Evolutionary conservation across 2,113 vertebrate genomes (phyloP).

Genomic region (Ochotona princeps): DNA sequence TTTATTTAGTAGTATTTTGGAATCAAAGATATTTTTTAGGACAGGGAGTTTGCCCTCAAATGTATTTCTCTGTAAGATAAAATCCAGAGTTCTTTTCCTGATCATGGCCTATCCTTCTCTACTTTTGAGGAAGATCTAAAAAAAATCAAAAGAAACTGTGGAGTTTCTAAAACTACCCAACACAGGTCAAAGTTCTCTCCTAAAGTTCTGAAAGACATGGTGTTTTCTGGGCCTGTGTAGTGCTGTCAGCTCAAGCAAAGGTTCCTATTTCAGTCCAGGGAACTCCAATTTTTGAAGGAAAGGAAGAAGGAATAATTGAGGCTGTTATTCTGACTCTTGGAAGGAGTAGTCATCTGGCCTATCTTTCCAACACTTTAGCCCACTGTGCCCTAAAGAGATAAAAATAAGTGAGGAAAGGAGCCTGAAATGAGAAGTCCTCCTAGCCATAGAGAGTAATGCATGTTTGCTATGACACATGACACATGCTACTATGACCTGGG

Average conservation of each 20-base stretch:
- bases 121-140: not conserved
- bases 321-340: not conserved
- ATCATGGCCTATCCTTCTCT: not conserved
- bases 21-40: not conserved
- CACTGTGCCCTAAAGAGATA: not conserved
- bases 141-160: not conserved
- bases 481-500: not conserved
- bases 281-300: not conserved
- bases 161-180: not conserved
- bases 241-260: not conserved
- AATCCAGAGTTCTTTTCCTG: not conserved
- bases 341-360: not conserved
- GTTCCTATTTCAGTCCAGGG: not conserved
- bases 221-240: not conserved
- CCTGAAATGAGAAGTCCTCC: rapidly evolving
- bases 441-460: rapidly evolving
- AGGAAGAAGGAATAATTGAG: not conserved
- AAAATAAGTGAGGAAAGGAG: not conserved
- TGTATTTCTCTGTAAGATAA: rapidly evolving
- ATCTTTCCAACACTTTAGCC: not conserved
- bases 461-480: rapidly evolving
- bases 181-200: not conserved
- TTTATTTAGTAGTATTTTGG: not conserved
- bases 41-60: too few species aligned
- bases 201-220: not conserved